Evolutionary conservation across 2,113 vertebrate species (phyloP), one percentile per base, ranked within the genome.

Genomic region (Calidris pygmaea): DNA sequence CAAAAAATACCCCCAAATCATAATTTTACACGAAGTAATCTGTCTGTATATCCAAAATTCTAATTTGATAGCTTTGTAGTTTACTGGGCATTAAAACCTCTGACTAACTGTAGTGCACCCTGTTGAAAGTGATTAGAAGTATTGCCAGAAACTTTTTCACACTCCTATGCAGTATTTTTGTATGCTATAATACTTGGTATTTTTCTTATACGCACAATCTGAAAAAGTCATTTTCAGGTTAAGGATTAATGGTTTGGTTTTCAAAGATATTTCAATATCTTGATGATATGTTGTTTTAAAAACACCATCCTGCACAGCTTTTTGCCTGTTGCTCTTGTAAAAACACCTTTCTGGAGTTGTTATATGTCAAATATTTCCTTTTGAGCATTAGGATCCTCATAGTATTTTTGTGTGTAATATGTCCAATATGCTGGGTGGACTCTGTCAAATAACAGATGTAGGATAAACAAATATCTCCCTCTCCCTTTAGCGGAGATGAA

Each of bases 361-460:
- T 63, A 4, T 12, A 3, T 45, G 6, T 72, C 23, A 76, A 73
- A 50, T 70, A 68, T 47, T 73, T 73, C 17, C 9, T 70, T 48
- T 6, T 5, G 8, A 73, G 20, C 19, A 19, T 22, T 35, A 45
- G 22, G 17, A 19, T 78, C 20, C 10, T 71, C 48, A 32, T 14
- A 37, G 11, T 45, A 22, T 14, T 50, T 77, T 35, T 59, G 14
- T 41, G 12, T 37, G 8, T 22, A 1, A 2, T 27, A 45, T 0
- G 0, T 1, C 3, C 2, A 4, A 21, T 32, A 5, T 19, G 23
- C 19, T 73, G 24, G 7, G 5, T 50, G 19, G 6, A 29, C 10
- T 27, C 22, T 68, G 53, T n/a, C 32, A 79, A 84, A 63, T 21
- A 62, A 17, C n/a, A 55, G 14, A 50, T 62, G 34, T 26, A 21